Evolutionary conservation across 1,140 invertebrate genomes (phyloP), one percentile per base, ranked within the genome.

Genomic region (Drosophila lacertosa): DNA sequence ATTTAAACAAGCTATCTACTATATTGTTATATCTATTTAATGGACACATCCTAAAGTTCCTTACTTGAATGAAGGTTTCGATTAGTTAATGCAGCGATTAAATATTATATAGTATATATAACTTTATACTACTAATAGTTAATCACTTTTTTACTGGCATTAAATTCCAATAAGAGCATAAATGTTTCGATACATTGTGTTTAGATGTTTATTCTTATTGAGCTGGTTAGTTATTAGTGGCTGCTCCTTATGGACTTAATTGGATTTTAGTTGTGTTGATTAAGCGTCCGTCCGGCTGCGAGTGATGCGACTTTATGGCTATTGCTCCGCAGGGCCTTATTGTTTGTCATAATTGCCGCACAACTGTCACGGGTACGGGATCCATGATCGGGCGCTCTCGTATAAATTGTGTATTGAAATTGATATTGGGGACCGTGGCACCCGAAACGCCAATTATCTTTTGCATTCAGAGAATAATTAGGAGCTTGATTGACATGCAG

Each of bases 381-480:
- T n/a, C n/a, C n/a, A n/a, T n/a, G 20, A 29, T 32, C 63, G 26
- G 7, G 10, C 13, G 40, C 45, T 55, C n/a, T 53, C 22, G 24
- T 48, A 22, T 65, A 24, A 76, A 37, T 59, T 48, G 24, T 71
- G 68, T 82, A 88, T 78, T 78, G 74, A 76, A 78, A 88, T 82
- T 86, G 68, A 69, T 74, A 57, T 65, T 24, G 51, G 57, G 32
- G 42, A 32, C 32, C 26, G 47, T 20, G 37, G 62, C 62, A 57
- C 58, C 59, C 55, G 68, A 88, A 82, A 75, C 54, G 76, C 77
- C 86, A 89, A 89, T 89, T 89, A 89, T 89, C 86, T 89, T 89
- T 89, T 89, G 86, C 86, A 89, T 89, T 89, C 80, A 69, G 63
- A 90, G 89, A 90, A 90, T 90, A 90, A 90, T 90, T 90, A 90